Evolutionary conservation across 2,113 vertebrate genomes (phyloP).

Genomic region (Candoia aspera): DNA sequence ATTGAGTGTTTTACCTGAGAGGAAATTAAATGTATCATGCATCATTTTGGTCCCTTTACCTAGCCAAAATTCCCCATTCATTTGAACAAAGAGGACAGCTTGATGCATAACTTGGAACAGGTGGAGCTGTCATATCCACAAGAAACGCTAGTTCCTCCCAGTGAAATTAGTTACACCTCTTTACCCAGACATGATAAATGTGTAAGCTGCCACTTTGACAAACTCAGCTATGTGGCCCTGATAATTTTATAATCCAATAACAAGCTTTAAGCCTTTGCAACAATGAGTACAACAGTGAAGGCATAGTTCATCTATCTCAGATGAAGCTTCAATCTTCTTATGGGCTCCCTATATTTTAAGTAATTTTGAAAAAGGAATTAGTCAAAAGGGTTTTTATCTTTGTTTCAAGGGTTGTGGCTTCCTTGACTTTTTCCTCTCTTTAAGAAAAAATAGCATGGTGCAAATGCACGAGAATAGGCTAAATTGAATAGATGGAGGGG

Average conservation of each 20-base stretch:
- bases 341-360: neutral
- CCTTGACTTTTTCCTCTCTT: neutral
- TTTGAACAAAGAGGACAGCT: neutral
- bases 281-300: neutral
- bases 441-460: neutral
- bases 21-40: neutral
- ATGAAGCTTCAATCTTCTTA: neutral
- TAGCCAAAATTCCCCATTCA: neutral
- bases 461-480: neutral
- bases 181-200: neutral
- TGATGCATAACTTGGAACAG: neutral
- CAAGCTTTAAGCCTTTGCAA: neutral
- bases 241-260: neutral
- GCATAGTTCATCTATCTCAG: neutral
- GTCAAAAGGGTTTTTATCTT: neutral
- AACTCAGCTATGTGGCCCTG: neutral
- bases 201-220: neutral
- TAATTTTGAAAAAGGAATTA: neutral
- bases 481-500: neutral
- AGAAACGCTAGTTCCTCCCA: neutral
- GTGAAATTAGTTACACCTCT: neutral
- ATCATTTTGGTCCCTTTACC: neutral
- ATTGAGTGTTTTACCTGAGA: neutral
- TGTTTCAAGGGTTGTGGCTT: neutral
- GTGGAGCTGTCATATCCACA: neutral